Base-by-base conservation (phyloP, 2,888 invertebrate genomes). In the Chrysina gloriosa region DNA sequence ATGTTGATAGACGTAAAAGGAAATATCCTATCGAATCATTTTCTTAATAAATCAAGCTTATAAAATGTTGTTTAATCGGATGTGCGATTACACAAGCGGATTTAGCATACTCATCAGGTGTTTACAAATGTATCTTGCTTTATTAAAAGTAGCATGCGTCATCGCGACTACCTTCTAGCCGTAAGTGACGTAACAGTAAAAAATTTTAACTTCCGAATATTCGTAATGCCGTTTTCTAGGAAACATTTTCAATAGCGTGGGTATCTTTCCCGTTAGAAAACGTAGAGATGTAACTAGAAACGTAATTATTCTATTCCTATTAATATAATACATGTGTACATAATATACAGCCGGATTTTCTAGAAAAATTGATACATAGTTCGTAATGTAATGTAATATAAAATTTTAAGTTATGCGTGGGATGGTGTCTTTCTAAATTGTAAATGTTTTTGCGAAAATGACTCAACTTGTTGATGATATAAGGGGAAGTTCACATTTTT, bases 161-260 rank as follows among this genome's bases (percentile, higher is more conserved):
- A 52, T 29, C 42, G 5, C 19, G n/a, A n/a, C n/a, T 16, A 52
- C 31, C 19, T 29, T 29, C 16, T 52, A 29, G 52, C n/a, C n/a
- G n/a, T n/a, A n/a, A 31, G 29, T 52, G 27, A 52, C 52, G 52
- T 31, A 52, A 52, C 27, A 6, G 52, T 52, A 29, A 52, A 50
- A 52, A 19, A 52, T 31, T 39, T 39, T 39, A 5, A 52, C 52
- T 52, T 52, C 52, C 52, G 52, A 52, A 52, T 50, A 29, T 52
- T 48, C 48, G 14, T 25, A 48, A 39, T 48, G 23, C n/a, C n/a
- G 11, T n/a, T 25, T 48, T 52, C 52, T 29, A 52, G 9, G 52
- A 52, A 52, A 16, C 14, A 7, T 42, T 42, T 42, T 14, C 14
- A 42, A 42, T 14, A 7, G 3, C n/a, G 25, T 48, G 25, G 16